Evolutionary conservation across 2,113 vertebrate species (phyloP).

Genomic region (Dicaeum eximium): DNA sequence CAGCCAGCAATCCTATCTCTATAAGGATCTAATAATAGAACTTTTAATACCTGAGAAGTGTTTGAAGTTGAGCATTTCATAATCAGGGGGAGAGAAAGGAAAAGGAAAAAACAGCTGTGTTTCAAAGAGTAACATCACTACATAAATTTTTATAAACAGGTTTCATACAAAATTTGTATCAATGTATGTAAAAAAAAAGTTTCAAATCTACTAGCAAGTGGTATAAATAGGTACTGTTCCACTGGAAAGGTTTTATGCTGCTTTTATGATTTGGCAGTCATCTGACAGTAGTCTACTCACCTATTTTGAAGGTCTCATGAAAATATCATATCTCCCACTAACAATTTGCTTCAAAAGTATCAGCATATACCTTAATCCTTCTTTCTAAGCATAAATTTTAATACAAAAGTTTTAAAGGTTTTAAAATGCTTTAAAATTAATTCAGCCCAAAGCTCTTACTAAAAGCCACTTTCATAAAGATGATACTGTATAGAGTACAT

Average conservation of each 20-base stretch:
- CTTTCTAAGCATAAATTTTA: not conserved
- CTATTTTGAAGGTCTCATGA: not conserved
- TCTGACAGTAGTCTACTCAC: not conserved
- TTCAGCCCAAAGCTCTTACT: not conserved
- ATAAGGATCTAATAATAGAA: not conserved
- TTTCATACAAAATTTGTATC: not conserved
- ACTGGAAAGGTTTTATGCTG: not conserved
- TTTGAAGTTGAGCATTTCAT: not conserved
- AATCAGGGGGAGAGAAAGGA: not conserved
- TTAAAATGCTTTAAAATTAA: not conserved
- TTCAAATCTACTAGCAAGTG: not conserved
- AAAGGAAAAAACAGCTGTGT: not conserved
- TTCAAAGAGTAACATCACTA: not conserved
- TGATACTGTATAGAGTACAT: not conserved
- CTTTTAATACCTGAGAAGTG: conserved; percentile 35
- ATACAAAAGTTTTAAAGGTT: not conserved
- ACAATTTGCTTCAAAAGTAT: not conserved
- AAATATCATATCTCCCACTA: not conserved
- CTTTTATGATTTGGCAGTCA: not conserved
- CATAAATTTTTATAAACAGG: not conserved
- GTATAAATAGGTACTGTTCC: not conserved
- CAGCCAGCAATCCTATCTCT: not conserved
- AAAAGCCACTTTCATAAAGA: not conserved
- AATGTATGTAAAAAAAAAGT: not conserved
- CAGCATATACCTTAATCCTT: not conserved